Percentiles rank a stretch among this genome's conserved stretches.
Conservation (phyloP, 2,888 invertebrate species). For the Pristionchus entomophagus region DNA sequence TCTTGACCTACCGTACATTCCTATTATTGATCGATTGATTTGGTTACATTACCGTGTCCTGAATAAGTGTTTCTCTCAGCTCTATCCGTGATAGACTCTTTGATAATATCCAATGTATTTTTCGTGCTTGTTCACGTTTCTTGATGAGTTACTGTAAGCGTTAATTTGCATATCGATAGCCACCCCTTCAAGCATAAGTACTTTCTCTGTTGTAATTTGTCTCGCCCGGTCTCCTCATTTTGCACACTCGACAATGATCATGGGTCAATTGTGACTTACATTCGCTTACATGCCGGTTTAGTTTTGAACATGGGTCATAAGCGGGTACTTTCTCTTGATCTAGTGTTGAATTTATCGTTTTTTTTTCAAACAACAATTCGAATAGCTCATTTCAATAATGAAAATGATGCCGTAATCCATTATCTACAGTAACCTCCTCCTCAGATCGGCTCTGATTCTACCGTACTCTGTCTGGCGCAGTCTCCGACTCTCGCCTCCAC, state of each 20-base stretch:
- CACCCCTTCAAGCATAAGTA: neutral
- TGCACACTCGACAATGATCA: too few species aligned
- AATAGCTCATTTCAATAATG: too few species aligned
- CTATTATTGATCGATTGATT: slow-evolving; percentile 27
- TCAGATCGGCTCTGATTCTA: slow-evolving; percentile 34
- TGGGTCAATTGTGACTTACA: too few species aligned
- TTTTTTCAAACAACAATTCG: too few species aligned
- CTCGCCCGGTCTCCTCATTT: too few species aligned
- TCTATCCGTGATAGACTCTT: slow-evolving; percentile 30
- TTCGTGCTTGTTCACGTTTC: slow-evolving; percentile 3
- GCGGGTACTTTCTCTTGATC: too few species aligned
- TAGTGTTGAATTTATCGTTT: too few species aligned
- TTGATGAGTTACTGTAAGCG: neutral
- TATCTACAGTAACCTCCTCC: neutral
- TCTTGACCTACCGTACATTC: neutral
- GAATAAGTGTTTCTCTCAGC: neutral
- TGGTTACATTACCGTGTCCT: slow-evolving; percentile 4
- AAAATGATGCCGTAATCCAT: too few species aligned
- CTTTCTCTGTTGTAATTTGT: too few species aligned
- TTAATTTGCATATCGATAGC: slow-evolving; percentile 23
- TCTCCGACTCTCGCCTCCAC: slow-evolving; percentile 24
- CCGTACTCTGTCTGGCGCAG: slow-evolving; percentile 44
- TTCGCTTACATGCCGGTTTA: too few species aligned
- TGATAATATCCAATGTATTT: neutral
- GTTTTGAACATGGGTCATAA: too few species aligned